Base-by-base conservation (phyloP, 2,888 invertebrate genomes). In the Nowickia ferox region DNA sequence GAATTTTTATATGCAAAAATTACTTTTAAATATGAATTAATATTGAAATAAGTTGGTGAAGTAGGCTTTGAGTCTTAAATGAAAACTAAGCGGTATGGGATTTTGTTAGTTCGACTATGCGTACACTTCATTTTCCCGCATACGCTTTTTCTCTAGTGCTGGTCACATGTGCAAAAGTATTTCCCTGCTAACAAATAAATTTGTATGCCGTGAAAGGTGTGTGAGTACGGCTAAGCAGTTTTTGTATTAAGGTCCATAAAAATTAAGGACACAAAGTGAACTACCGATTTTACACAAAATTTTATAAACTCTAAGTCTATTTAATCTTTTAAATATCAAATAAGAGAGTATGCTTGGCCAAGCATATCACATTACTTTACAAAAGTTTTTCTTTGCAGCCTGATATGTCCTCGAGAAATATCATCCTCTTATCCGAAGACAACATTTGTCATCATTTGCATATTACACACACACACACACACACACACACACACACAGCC, bases 381-480 rank as follows among this genome's bases (percentile, higher is more conserved):
- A 11, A 42, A 42, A 61, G 61, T 57, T 13, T 48, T 48, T 15
- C 48, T 48, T 48, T 48, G 48, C 5, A 55, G 55, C 2, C 22
- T 17, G 3, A 38, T 15, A 13, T 38, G 3, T 30, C 30, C 13
- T 15, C n/a, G 30, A 38, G 42, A 63, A 51, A 3, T 63, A n/a
- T 22, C 17, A 55, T 38, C 0, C 38, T 13, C 17, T 22, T 10
- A 6, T n/a, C 17, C 15, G 15, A 38, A 5, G 10, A 17, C 10
- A 46, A 46, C 17, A 66, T 76, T 66, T 66, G 65, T 57, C 30
- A 44, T 65, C 63, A 77, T 77, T 77, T 68, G 51, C 78, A 78
- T 78, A 68, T 30, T 40, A 11, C 57, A 68, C 11, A 30, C 30
- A 30, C 30, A 30, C 30, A 30, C 30, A 30, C 30, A 30, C 30